Conservation (phyloP, 2,113 vertebrate genomes). For the Calidris pugnax region DNA sequence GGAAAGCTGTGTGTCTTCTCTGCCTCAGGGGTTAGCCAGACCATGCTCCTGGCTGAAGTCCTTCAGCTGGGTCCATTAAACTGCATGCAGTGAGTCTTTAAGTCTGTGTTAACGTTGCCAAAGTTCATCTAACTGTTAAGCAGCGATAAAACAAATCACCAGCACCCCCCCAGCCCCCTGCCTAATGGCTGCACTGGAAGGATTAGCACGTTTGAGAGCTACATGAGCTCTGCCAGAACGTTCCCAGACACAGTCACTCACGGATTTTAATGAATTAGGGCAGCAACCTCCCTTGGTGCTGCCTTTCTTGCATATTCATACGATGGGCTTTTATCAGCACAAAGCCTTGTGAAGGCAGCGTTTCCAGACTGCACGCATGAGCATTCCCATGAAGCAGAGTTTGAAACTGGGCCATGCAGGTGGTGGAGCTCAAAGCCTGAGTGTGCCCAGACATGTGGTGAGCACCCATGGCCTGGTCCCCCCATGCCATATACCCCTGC, state of each 20-base stretch:
- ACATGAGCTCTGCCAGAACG: not conserved
- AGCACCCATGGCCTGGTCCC: too few relatives aligned
- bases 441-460: rapidly evolving
- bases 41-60: not conserved
- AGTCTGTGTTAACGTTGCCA: not conserved
- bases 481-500: not conserved
- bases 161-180: not conserved
- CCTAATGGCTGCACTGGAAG: not conserved
- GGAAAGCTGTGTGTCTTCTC: not conserved
- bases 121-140: not conserved
- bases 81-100: not conserved
- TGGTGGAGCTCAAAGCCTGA: not conserved
- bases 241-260: not conserved
- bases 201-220: not conserved
- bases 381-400: not conserved
- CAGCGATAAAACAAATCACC: not conserved
- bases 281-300: not conserved
- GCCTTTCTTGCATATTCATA: not conserved
- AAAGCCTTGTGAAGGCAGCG: not conserved
- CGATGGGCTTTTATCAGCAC: not conserved
- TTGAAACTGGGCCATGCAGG: not conserved
- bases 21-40: not conserved
- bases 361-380: not conserved
- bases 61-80: not conserved
- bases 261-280: constrained; percentile 7